Conservation (phyloP, 2,888 invertebrate genomes). For the Tromatobia lineatoria region DNA sequence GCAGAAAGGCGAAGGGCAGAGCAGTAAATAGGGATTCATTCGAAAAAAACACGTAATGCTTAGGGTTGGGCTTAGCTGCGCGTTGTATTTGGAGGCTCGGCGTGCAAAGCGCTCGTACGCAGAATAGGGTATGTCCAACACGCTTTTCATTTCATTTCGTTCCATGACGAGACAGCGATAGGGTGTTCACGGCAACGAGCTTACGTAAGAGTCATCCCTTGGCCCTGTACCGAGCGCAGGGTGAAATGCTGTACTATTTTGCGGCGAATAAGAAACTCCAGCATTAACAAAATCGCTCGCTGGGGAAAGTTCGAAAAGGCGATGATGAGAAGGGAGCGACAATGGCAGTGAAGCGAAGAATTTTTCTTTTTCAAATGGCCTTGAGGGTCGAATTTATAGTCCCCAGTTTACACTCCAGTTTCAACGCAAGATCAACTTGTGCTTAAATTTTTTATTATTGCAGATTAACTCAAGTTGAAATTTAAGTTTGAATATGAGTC, state of each 20-base stretch:
- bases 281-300: constrained; percentile 47
- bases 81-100: constrained; percentile 42
- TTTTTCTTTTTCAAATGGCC: no score
- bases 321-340: no score
- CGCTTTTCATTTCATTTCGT: constrained; percentile 63
- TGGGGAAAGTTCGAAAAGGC: constrained; percentile 17
- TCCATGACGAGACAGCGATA: constrained; percentile 45
- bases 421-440: no score
- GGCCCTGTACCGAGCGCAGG: constrained; percentile 20
- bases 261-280: constrained; percentile 45
- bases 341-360: no score
- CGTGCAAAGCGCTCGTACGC: constrained; percentile 39
- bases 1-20: constrained; percentile 69
- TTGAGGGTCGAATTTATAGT: no score
- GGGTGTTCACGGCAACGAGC: constrained; percentile 35
- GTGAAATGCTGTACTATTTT: constrained; percentile 55
- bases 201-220: constrained; percentile 57
- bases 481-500: no score
- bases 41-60: constrained; percentile 81
- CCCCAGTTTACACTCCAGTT: no score
- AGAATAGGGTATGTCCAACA: constrained; percentile 18
- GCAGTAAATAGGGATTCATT: constrained; percentile 83
- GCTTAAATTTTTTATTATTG: no score
- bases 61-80: constrained; percentile 59
- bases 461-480: no score